These are phyloP conservation scores for Piezodorus guildinii DNA, from an alignment of 1,140 invertebrate species.

Conservation along the genomic window DNA sequence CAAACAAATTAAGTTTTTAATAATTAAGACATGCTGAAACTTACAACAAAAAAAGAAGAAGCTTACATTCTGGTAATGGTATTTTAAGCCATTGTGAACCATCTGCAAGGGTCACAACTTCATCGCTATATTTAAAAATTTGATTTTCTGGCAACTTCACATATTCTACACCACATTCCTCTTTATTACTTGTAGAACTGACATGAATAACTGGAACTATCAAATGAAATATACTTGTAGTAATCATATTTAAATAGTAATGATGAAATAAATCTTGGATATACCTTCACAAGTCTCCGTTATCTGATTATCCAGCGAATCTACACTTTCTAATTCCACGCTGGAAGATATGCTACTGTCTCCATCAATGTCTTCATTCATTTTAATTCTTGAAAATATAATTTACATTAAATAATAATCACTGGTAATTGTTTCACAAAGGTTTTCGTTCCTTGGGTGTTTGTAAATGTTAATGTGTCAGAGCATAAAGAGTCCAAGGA, in stretches of 20 bases:
- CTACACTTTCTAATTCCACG: neutral
- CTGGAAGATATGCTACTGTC: neutral
- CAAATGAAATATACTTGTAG: neutral
- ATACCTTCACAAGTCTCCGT: too few relatives aligned
- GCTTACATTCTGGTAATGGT: conserved; percentile 7
- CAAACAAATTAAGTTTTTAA: neutral
- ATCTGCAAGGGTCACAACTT: conserved; percentile 1
- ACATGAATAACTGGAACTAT: neutral
- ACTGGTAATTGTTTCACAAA: too few relatives aligned
- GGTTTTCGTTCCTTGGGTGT: too few relatives aligned
- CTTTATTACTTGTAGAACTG: neutral
- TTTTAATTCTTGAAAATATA: neutral
- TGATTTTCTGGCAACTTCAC: neutral
- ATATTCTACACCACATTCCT: neutral
- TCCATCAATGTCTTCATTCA: neutral
- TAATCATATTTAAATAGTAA: neutral
- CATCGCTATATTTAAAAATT: neutral
- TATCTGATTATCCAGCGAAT: too few relatives aligned
- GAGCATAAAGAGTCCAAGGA: too few relatives aligned
- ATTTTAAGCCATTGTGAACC: conserved; percentile 17
- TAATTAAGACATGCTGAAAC: neutral
- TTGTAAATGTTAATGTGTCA: too few relatives aligned
- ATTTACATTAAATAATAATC: neutral
- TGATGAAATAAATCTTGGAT: neutral
- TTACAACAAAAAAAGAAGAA: neutral